phyloP scores from a whole-genome alignment of 2,888 invertebrate genomes.

The Ochropleura plecta region DNA sequence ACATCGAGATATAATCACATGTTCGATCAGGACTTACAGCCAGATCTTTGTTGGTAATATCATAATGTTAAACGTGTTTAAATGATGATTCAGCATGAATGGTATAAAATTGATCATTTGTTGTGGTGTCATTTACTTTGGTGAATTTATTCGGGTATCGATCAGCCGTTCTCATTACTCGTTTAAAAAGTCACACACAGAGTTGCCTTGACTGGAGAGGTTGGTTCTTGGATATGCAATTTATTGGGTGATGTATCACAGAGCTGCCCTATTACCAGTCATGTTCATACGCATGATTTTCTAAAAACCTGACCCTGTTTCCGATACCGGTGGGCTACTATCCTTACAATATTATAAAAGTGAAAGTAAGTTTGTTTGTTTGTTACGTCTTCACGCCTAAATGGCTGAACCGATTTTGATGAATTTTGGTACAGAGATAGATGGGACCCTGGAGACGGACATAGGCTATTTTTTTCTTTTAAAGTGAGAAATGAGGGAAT shows the following conservation, averaged over 20 bases:
- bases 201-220: constrained; percentile 74
- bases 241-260: constrained; percentile 79
- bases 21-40: constrained; percentile 29
- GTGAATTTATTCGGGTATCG: constrained; percentile 78
- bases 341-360: no score
- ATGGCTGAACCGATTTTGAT: no score
- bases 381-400: no score
- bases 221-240: constrained; percentile 74
- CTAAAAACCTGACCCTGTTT: not conserved
- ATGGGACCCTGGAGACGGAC: no score
- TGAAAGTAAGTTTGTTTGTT: no score
- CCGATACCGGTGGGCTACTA: no score
- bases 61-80: constrained; percentile 45
- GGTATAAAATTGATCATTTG: constrained; percentile 72
- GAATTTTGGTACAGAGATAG: no score
- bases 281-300: constrained; percentile 64
- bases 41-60: constrained; percentile 31
- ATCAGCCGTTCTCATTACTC: constrained; percentile 76
- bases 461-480: no score
- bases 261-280: constrained; percentile 71
- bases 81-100: constrained; percentile 63
- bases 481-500: no score
- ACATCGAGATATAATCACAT: constrained; percentile 32
- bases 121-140: constrained; percentile 72
- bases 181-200: constrained; percentile 67